phyloP scores from a whole-genome alignment of 2,113 vertebrate species.

The Abramis brama region DNA sequence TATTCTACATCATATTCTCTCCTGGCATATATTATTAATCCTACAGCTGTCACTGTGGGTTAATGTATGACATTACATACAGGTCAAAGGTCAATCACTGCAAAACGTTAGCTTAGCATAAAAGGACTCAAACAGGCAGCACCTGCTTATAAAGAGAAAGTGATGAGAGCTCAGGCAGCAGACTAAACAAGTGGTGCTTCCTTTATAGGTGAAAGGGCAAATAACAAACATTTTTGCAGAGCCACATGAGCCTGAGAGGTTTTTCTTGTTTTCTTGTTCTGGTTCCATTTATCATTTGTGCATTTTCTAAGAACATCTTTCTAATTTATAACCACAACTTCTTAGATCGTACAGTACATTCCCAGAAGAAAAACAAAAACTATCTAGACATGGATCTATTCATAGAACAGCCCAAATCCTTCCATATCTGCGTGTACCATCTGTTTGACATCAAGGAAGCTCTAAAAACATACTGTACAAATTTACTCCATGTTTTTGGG shows the following conservation, averaged over 20 bases:
- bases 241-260: not conserved
- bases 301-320: not conserved
- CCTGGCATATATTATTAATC: constrained; percentile 2
- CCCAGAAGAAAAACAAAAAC: not conserved
- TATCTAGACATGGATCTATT: constrained; percentile 4
- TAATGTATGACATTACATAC: not conserved
- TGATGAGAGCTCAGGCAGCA: not conserved
- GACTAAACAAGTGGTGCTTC: constrained; percentile 26
- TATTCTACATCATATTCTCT: not conserved
- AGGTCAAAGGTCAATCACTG: constrained; percentile 1
- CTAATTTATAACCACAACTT: not conserved
- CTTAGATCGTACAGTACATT: not conserved
- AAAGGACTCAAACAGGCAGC: not conserved
- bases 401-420: not conserved
- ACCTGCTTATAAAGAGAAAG: not conserved
- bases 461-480: constrained; percentile 2
- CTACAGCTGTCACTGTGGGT: constrained; percentile 21
- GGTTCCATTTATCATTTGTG: not conserved
- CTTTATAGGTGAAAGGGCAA: constrained; percentile 39
- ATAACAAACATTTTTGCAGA: constrained; percentile 18
- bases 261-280: not conserved
- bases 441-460: not conserved
- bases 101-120: not conserved
- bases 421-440: not conserved
- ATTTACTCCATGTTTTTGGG: not conserved